These are phyloP conservation scores for Charadrius vociferus DNA, from an alignment of 2,113 vertebrate genomes.

Conservation along the genomic window DNA sequence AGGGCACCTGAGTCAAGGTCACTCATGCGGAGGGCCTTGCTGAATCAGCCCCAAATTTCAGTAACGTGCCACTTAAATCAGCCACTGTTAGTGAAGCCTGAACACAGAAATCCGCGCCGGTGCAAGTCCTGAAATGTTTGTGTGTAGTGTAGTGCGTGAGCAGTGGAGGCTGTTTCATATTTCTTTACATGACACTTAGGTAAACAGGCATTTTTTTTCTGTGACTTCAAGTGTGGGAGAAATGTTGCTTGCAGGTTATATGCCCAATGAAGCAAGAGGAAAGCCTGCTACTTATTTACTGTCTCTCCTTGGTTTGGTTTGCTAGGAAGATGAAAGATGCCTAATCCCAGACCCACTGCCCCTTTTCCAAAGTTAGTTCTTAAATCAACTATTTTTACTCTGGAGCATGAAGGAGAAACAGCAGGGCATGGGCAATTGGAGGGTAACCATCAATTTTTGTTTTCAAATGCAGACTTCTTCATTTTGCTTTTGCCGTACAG, in stretches of 20 bases:
- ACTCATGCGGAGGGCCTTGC: not conserved
- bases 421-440: not conserved
- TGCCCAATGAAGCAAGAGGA: not conserved
- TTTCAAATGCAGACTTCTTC: not conserved
- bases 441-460: not conserved
- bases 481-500: not conserved
- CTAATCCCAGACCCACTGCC: not conserved
- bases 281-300: not conserved
- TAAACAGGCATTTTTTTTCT: not conserved
- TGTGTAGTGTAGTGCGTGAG: not conserved
- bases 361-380: not conserved
- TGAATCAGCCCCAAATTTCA: rapidly evolving
- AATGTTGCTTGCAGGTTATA: not conserved
- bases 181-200: not conserved
- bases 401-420: not conserved
- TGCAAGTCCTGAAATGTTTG: not conserved
- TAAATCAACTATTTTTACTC: not conserved
- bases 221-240: not conserved
- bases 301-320: not conserved
- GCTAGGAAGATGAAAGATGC: not conserved
- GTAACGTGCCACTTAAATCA: rapidly evolving
- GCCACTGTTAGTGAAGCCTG: not conserved
- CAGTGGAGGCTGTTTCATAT: not conserved
- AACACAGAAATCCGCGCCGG: not conserved
- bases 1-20: not conserved